Evolutionary conservation across 1,140 invertebrate species (phyloP), one percentile per base, ranked within the genome.

Genomic region (Drosophila parvula): DNA sequence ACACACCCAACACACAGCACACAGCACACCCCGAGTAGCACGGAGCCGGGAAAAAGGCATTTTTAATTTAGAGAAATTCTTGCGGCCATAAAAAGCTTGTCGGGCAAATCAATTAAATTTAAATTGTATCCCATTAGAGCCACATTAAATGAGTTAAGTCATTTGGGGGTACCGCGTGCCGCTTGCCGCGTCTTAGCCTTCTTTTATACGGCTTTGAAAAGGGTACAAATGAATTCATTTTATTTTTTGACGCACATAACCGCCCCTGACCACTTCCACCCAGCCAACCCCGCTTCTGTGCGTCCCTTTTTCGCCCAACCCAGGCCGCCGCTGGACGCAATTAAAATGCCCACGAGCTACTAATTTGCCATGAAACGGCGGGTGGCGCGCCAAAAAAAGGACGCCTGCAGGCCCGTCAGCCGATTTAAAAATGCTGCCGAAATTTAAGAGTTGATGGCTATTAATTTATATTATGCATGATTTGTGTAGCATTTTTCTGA

Each of bases 291-390:
- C 22, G 1, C 22, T 22, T 3, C 22, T 22, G 38, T 27, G 47
- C 34, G 34, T 4, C 43, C 43, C 34, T n/a, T 22, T 53, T 53
- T 14, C 8, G 51, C 18, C 16, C 14, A 10, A 10, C 34, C 32
- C 45, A n/a, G 36, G 16, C 41, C 62, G 41, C 58, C 55, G 48
- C 16, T 60, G 47, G 77, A 88, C 81, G 79, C 84, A 89, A 89
- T 89, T 90, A 90, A 89, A 89, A 89, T 89, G 84, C 84, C 84
- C 84, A 90, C 84, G 84, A 90, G 84, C 78, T 84, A 89, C 85
- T 88, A 88, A 89, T 88, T 88, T 89, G 78, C 69, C 84, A 78
- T 88, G 83, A 82, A 85, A 77, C 74, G 74, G 62, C 62, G 74
- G 74, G 74, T 48, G 73, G 74, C 41, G 41, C 38, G 3, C 51